Evolutionary conservation across 2,888 invertebrate genomes (phyloP).

Genomic region (Drosophila histrio): DNA sequence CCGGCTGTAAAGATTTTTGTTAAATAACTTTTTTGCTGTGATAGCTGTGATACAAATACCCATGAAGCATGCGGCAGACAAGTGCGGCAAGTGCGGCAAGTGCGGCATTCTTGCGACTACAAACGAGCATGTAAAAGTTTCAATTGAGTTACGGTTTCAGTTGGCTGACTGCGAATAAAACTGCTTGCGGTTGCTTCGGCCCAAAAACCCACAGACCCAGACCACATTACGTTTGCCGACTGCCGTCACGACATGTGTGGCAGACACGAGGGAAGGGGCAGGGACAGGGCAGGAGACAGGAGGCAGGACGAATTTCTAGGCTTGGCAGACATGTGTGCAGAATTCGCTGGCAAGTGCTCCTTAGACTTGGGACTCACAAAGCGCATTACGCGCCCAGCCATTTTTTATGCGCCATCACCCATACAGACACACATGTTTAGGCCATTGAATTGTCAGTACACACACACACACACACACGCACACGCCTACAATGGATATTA

Average conservation of each 20-base stretch:
- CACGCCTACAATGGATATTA: slow-evolving; percentile 1
- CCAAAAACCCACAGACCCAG: slow-evolving; percentile 27
- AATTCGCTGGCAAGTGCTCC: slow-evolving; percentile 15
- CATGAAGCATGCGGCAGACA: neutral
- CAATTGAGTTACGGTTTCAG: slow-evolving; percentile 68
- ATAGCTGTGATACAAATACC: slow-evolving; percentile 18
- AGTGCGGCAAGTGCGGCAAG: neutral
- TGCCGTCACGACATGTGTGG: slow-evolving; percentile 10
- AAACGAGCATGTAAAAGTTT: slow-evolving; percentile 47
- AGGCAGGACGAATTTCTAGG: neutral
- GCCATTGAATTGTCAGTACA: slow-evolving; percentile 34
- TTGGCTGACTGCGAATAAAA: slow-evolving; percentile 59
- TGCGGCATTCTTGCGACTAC: slow-evolving; percentile 11
- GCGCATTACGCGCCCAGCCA: slow-evolving; percentile 46
- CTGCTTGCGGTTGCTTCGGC: slow-evolving; percentile 52
- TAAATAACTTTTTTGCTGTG: slow-evolving; percentile 41
- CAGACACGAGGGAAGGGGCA: neutral
- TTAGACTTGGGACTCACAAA: slow-evolving; percentile 16
- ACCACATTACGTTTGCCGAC: slow-evolving; percentile 29
- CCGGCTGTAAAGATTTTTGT: slow-evolving; percentile 34
- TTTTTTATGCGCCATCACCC: slow-evolving; percentile 47
- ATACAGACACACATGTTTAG: slow-evolving; percentile 12
- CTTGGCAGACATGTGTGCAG: slow-evolving; percentile 14
- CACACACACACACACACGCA: slow-evolving; percentile 13
- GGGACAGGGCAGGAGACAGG: neutral